Evolutionary conservation across 2,888 invertebrate genomes (phyloP).

Genomic region (Ophraella communa): DNA sequence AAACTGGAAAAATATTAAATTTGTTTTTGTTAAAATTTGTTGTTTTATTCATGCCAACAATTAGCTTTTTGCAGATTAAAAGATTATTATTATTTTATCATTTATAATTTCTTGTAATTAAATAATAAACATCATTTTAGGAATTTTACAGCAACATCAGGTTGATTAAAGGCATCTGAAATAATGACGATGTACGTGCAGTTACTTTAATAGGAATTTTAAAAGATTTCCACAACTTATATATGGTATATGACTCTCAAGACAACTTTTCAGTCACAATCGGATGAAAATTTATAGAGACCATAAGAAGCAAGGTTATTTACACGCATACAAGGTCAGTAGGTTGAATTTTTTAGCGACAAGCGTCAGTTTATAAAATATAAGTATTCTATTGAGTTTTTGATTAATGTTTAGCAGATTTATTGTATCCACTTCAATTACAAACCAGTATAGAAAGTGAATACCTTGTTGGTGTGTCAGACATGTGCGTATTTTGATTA

Average conservation of each 20-base stretch:
- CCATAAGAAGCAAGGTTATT: background rate
- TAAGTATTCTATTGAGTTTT: constrained; percentile 7
- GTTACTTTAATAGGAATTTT: constrained; percentile 11
- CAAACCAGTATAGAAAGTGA: background rate
- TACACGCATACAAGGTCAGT: constrained; percentile 13
- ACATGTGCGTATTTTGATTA: background rate
- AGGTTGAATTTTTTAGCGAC: constrained; percentile 8
- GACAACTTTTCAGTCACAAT: constrained; percentile 14
- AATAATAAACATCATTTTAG: background rate
- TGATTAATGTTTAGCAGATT: background rate
- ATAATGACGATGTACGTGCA: constrained; percentile 2
- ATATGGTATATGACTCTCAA: constrained; percentile 7
- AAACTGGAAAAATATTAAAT: too few relatives aligned
- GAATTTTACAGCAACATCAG: background rate
- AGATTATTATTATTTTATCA: too few relatives aligned
- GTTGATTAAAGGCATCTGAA: background rate
- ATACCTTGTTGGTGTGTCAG: background rate
- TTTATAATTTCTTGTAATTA: too few relatives aligned
- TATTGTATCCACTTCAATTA: background rate
- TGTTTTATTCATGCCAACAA: too few relatives aligned
- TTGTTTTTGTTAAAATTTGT: too few relatives aligned
- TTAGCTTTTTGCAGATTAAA: too few relatives aligned
- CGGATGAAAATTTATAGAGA: constrained; percentile 11
- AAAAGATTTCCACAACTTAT: constrained; percentile 4
- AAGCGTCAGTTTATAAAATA: background rate